These are phyloP conservation scores for Orchesella flavescens DNA, from an alignment of 2,888 invertebrate species.

Conservation along the genomic window DNA sequence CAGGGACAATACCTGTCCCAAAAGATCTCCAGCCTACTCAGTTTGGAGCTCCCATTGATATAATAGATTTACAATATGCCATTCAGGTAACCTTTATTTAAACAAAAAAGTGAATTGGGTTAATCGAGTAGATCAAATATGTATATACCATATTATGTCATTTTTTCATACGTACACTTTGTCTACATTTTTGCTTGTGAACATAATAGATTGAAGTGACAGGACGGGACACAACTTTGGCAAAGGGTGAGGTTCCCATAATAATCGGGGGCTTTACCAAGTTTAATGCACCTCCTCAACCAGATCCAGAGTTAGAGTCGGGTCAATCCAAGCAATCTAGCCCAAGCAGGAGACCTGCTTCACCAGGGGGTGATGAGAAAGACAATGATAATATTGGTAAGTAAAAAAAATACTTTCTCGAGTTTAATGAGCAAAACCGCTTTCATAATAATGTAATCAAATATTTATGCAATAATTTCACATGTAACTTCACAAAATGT, in stretches of 20 bases:
- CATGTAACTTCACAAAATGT: not conserved
- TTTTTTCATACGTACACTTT: not conserved
- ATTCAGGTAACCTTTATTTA: conserved; percentile 54
- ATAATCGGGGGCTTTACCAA: conserved; percentile 63
- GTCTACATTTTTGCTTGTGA: not conserved
- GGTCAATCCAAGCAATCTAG: conserved; percentile 11
- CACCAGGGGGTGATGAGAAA: conserved; percentile 57
- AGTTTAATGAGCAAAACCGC: not conserved
- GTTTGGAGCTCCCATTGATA: conserved; percentile 65
- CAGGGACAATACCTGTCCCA: conserved; percentile 62
- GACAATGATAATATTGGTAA: conserved; percentile 64
- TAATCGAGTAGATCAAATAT: too few species aligned
- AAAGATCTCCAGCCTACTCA: conserved; percentile 64
- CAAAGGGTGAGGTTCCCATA: conserved; percentile 60
- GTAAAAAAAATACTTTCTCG: not conserved
- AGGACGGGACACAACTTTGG: conserved; percentile 44
- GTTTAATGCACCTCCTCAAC: conserved; percentile 60
- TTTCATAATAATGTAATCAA: not conserved
- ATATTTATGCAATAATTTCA: not conserved
- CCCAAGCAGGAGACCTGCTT: conserved; percentile 39
- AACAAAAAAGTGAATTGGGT: too few species aligned
- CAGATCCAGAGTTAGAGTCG: conserved; percentile 44
- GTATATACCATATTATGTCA: too few species aligned
- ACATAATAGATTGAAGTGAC: conserved; percentile 57
- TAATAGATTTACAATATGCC: conserved; percentile 64